These are phyloP conservation scores for Dendrolimus pini DNA, from an alignment of 2,888 invertebrate species.

Conservation along the genomic window DNA sequence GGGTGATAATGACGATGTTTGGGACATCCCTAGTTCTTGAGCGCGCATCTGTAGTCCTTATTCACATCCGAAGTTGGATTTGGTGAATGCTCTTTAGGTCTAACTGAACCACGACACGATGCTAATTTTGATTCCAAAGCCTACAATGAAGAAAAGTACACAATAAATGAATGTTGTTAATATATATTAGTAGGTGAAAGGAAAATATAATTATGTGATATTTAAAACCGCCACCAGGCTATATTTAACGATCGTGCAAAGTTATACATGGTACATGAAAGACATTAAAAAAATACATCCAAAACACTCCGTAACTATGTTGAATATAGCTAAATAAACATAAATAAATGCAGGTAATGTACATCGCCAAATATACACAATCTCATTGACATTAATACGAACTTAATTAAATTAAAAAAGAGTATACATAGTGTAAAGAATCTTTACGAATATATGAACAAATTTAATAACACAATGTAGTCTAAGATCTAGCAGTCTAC, in stretches of 20 bases:
- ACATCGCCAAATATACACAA: too few relatives aligned
- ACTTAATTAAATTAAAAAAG: too few relatives aligned
- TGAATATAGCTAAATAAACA: too few relatives aligned
- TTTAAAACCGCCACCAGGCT: constrained; percentile 36
- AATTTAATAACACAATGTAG: too few relatives aligned
- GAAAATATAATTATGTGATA: constrained; percentile 22
- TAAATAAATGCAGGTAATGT: too few relatives aligned
- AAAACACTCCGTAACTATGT: too few relatives aligned
- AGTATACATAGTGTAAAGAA: too few relatives aligned
- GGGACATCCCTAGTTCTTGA: constrained; percentile 60
- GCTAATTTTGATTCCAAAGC: constrained; percentile 83
- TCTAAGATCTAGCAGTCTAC: too few relatives aligned
- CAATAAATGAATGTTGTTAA: constrained; percentile 65
- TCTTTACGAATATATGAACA: too few relatives aligned
- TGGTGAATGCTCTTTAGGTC: constrained; percentile 73
- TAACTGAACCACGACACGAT: constrained; percentile 78
- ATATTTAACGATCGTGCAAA: constrained; percentile 6
- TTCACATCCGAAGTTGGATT: constrained; percentile 66
- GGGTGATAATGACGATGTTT: constrained; percentile 16
- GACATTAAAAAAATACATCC: too few relatives aligned
- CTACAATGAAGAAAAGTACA: constrained; percentile 77
- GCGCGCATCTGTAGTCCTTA: constrained; percentile 77
- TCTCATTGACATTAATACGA: too few relatives aligned
- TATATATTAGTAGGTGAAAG: constrained; percentile 66
- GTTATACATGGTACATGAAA: too few relatives aligned